Evolutionary conservation across 2,113 vertebrate genomes (phyloP).

Genomic region (Pseudorhombus dupliciocellatus): DNA sequence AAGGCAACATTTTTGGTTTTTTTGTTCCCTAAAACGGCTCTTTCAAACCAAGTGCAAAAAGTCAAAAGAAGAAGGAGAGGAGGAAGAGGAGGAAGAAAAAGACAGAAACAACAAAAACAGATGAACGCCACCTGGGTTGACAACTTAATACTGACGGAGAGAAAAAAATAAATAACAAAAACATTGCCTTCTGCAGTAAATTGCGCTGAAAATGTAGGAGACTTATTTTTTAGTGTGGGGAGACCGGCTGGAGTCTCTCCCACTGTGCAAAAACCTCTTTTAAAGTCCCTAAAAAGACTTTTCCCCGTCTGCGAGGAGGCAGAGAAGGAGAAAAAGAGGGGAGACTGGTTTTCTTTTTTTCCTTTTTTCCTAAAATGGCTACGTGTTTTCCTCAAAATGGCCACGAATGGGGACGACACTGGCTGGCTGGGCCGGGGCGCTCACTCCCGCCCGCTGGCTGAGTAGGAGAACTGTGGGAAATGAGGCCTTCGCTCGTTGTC

Average conservation of each 20-base stretch:
- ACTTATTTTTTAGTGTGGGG: conserved; percentile 76
- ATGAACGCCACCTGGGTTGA: conserved; percentile 43
- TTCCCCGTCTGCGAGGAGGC: conserved; percentile 69
- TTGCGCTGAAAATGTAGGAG: conserved; percentile 80
- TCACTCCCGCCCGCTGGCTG: conserved; percentile 94
- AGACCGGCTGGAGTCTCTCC: conserved; percentile 70
- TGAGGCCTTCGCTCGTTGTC: conserved; percentile 95
- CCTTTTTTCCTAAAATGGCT: conserved; percentile 79
- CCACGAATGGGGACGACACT: conserved; percentile 61
- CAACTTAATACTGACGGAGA: conserved; percentile 75
- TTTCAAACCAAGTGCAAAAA: conserved; percentile 76
- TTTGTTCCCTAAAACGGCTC: conserved; percentile 82
- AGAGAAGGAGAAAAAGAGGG: conserved; percentile 74
- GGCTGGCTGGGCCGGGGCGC: conserved; percentile 38
- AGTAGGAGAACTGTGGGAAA: conserved; percentile 98
- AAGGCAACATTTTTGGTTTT: conserved; percentile 86
- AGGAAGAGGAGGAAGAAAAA: conserved; percentile 19
- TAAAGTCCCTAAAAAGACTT: conserved; percentile 78
- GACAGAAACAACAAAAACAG: conserved; percentile 42
- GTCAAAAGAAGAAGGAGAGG: conserved; percentile 39
- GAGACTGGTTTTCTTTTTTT: conserved; percentile 73
- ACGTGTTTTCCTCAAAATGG: conserved; percentile 81
- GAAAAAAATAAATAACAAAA: conserved; percentile 72
- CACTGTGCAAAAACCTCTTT: conserved; percentile 85
- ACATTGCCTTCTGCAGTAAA: conserved; percentile 80